These are phyloP conservation scores for Tenthredo scrophulariae DNA, from an alignment of 2,888 invertebrate species.

Conservation along the genomic window DNA sequence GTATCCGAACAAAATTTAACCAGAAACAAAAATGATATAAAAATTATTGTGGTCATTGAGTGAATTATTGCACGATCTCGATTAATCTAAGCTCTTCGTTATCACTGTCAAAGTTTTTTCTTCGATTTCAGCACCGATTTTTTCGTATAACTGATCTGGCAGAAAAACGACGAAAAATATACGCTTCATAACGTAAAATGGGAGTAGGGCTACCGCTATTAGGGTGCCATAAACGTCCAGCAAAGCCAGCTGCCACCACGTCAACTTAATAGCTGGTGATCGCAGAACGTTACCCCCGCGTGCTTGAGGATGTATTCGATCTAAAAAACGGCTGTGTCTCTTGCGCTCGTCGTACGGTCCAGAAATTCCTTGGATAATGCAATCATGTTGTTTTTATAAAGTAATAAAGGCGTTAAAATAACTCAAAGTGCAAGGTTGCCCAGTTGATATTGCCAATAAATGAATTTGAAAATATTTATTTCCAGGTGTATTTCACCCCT, in stretches of 20 bases:
- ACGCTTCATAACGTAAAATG: neutral
- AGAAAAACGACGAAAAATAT: neutral
- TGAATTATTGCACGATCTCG: neutral
- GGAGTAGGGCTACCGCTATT: conserved; percentile 4
- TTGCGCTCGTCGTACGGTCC: conserved; percentile 67
- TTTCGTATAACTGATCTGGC: neutral
- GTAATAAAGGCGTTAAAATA: neutral
- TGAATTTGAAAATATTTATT: too few relatives aligned
- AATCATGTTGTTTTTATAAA: conserved; percentile 62
- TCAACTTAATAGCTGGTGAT: conserved; percentile 65
- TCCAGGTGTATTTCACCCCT: neutral
- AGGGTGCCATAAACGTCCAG: conserved; percentile 66
- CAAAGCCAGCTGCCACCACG: conserved; percentile 69
- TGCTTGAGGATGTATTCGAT: conserved; percentile 71
- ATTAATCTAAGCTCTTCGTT: neutral
- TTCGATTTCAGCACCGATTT: neutral
- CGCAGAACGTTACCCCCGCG: conserved; percentile 64
- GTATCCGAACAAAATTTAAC: neutral
- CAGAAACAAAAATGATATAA: neutral
- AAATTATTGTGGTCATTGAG: neutral
- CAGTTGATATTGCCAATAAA: too few relatives aligned
- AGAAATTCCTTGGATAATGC: conserved; percentile 63
- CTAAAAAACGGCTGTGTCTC: conserved; percentile 68
- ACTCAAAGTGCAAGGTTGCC: too few relatives aligned
- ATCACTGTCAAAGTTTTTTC: neutral